Evolutionary conservation across 2,888 invertebrate species (phyloP), one percentile per base, ranked within the genome.

Genomic region (Bombylius major): DNA sequence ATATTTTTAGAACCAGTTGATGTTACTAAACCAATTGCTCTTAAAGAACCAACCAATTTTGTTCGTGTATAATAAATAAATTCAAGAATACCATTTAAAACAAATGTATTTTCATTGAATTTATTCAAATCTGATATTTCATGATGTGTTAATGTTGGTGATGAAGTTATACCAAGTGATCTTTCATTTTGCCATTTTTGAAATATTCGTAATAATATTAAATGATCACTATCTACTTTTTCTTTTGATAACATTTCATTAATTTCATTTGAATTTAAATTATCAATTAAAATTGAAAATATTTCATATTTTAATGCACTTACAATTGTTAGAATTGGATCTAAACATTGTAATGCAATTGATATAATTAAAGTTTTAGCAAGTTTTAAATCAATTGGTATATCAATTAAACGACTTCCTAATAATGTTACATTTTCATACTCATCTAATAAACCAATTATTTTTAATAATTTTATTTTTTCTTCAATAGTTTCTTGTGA

Each of bases 361-460:
- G 90, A 86, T 70, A 90, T 91, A 1, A 97, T 77, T 59, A 97
- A 76, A 83, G 92, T 89, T 75, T 96, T 94, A 1, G 91, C 94
- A 32, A 92, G 76, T 63, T 88, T 83, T 1, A 95, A 93, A 65
- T 95, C 93, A 5, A 96, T 80, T 0, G 95, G 90, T 50, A 97
- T 75, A 70, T 95, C 91, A n/a, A 93, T 77, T 51, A 96, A 75
- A 67, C 94, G 89, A 60, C 84, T 84, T 0, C 53, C 56, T 51
- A 94, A 77, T 65, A 85, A 84, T 0, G 94, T 94, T 54, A 95
- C 74, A 65, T 89, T 87, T 72, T 94, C 93, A 76, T 84, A 82
- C 0, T 84, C 80, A 62, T 92, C 89, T 44, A 95, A 72, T 0
- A 93, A 91, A 65, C 91, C 93, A 57, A 94, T 86, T 31, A 86